These are phyloP conservation scores for Drosophila ohnishii DNA, from an alignment of 1,140 invertebrate species.

Conservation along the genomic window DNA sequence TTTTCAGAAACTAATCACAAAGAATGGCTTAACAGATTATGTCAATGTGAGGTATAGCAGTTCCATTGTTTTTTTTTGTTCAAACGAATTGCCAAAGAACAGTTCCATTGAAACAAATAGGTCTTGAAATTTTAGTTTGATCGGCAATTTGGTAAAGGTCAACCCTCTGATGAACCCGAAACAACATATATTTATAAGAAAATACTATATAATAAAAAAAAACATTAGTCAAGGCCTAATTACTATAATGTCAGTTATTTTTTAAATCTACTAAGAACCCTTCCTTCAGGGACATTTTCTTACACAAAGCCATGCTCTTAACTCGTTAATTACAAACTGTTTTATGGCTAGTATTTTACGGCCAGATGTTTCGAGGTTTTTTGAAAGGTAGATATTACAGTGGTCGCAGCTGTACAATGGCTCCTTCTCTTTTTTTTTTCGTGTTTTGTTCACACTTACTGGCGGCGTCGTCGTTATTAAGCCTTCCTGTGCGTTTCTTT, in stretches of 20 bases:
- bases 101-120: background rate
- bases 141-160: slow-evolving; percentile 1
- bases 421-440: background rate
- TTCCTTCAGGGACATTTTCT: background rate
- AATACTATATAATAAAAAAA: background rate
- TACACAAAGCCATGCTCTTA: background rate
- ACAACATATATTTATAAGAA: too few species aligned
- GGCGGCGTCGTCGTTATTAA: slow-evolving; percentile 26
- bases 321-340: slow-evolving; percentile 12
- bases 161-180: background rate
- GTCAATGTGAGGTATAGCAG: background rate
- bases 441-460: slow-evolving; percentile 23
- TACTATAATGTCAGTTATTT: background rate
- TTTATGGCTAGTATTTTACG: slow-evolving; percentile 1
- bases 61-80: background rate
- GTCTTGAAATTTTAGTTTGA: background rate
- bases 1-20: background rate
- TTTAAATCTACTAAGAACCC: too few species aligned
- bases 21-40: background rate
- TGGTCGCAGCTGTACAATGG: slow-evolving; percentile 20
- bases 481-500: slow-evolving; percentile 61
- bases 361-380: slow-evolving; percentile 12
- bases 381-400: slow-evolving; percentile 11
- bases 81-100: background rate
- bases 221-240: background rate